Evolutionary conservation across 2,888 invertebrate species (phyloP).

Genomic region (Epirrita christyi): DNA sequence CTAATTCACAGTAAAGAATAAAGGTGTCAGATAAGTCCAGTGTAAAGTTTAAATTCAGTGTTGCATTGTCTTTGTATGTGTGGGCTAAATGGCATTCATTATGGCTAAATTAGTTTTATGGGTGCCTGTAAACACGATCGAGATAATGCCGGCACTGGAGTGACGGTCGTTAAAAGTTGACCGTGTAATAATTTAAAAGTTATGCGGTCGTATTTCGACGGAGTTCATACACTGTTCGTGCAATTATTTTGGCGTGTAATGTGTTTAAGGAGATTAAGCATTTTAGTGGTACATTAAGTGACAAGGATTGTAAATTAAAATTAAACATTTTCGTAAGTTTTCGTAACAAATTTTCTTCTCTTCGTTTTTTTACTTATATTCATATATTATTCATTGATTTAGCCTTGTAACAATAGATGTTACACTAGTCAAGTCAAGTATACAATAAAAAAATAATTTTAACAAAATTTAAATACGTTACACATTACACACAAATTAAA

Average conservation of each 20-base stretch:
- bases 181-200: conserved; percentile 41
- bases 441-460: too few relatives aligned
- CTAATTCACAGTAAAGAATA: too few relatives aligned
- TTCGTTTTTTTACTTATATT: too few relatives aligned
- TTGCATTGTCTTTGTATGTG: conserved; percentile 37
- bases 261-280: conserved; percentile 20
- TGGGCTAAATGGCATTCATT: conserved; percentile 49
- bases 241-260: conserved; percentile 31
- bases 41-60: conserved; percentile 34
- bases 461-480: too few relatives aligned
- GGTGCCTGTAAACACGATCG: conserved; percentile 52
- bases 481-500: too few relatives aligned
- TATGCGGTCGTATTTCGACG: conserved; percentile 30
- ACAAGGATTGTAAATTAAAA: conserved; percentile 1
- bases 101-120: conserved; percentile 56
- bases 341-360: too few relatives aligned
- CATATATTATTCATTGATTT: too few relatives aligned
- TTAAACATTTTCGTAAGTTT: not conserved
- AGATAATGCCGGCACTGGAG: conserved; percentile 48
- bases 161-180: conserved; percentile 46
- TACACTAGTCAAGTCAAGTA: too few relatives aligned
- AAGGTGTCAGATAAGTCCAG: not conserved
- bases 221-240: conserved; percentile 26
- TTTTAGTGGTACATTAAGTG: conserved; percentile 3
- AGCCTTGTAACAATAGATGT: too few relatives aligned